Evolutionary conservation across 2,888 invertebrate species (phyloP).

Genomic region (Sacculina carcini): DNA sequence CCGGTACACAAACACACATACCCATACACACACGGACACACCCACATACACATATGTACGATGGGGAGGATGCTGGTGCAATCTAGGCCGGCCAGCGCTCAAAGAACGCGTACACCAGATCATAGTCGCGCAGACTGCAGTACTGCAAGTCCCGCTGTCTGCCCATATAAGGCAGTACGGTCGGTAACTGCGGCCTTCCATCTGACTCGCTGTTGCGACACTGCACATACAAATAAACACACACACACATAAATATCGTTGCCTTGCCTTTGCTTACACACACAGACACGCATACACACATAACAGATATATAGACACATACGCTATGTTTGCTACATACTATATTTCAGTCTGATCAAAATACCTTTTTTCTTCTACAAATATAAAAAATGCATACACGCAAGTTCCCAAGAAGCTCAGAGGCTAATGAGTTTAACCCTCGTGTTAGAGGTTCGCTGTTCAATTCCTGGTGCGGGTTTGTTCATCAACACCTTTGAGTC

Average conservation of each 20-base stretch:
- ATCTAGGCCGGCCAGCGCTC: background rate
- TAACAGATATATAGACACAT: background rate
- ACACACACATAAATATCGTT: too few relatives aligned
- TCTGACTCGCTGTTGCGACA: background rate
- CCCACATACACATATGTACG: too few relatives aligned
- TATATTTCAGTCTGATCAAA: background rate
- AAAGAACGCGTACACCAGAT: constrained; percentile 1
- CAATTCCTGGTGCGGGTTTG: too few relatives aligned
- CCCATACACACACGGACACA: too few relatives aligned
- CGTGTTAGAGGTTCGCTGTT: too few relatives aligned
- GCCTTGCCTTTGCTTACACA: background rate
- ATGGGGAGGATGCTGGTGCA: too few relatives aligned
- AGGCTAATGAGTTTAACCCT: background rate
- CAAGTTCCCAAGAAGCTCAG: background rate
- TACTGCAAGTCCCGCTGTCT: background rate
- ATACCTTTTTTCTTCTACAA: background rate
- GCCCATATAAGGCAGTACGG: background rate
- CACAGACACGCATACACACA: background rate
- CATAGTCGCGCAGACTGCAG: background rate
- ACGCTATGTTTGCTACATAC: background rate
- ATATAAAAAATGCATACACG: background rate
- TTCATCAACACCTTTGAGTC: too few relatives aligned
- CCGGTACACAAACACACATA: too few relatives aligned
- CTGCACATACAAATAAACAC: too few relatives aligned
- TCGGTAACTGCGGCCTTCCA: background rate